Evolutionary conservation across 2,113 vertebrate species (phyloP).

Genomic region (Pangasianodon hypophthalmus): DNA sequence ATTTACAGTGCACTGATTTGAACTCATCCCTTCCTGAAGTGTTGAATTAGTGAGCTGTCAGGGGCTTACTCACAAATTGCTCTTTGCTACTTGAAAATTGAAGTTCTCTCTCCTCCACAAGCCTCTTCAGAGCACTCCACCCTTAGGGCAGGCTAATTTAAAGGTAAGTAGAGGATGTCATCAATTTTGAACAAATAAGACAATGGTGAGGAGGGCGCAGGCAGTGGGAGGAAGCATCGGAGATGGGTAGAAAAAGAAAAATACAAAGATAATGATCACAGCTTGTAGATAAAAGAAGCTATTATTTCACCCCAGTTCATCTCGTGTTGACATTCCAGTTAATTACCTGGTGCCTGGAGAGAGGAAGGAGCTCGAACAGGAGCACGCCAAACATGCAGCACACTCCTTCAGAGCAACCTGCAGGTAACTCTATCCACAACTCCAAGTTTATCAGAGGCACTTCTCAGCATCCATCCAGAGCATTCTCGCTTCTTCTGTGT

Average conservation of each 20-base stretch:
- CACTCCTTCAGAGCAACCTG: constrained; percentile 44
- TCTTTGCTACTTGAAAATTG: constrained; percentile 59
- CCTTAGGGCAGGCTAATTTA: constrained; percentile 64
- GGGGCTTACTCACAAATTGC: constrained; percentile 53
- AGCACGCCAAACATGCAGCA: constrained; percentile 50
- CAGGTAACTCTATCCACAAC: constrained; percentile 49
- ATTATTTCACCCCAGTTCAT: constrained; percentile 65
- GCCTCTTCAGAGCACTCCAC: constrained; percentile 53
- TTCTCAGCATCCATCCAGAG: constrained; percentile 46
- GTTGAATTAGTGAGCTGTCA: constrained; percentile 56
- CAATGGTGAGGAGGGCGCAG: constrained; percentile 52
- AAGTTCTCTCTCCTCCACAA: constrained; percentile 51
- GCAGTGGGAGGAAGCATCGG: constrained; percentile 28
- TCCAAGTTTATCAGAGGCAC: constrained; percentile 35
- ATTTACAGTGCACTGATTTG: constrained; percentile 35
- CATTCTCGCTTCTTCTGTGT: not conserved
- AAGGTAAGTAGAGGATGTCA: constrained; percentile 66
- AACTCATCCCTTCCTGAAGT: constrained; percentile 37
- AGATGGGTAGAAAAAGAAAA: constrained; percentile 53
- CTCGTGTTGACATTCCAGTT: constrained; percentile 66
- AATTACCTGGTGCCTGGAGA: constrained; percentile 63
- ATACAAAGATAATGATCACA: constrained; percentile 65
- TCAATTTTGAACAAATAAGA: constrained; percentile 68
- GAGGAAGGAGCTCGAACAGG: constrained; percentile 26
- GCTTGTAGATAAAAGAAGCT: constrained; percentile 66